Percentiles rank a stretch among this genome's conserved stretches.
Evolutionary conservation across 2,888 invertebrate species (phyloP).

Genomic region (Dolichopus griseipennis): DNA sequence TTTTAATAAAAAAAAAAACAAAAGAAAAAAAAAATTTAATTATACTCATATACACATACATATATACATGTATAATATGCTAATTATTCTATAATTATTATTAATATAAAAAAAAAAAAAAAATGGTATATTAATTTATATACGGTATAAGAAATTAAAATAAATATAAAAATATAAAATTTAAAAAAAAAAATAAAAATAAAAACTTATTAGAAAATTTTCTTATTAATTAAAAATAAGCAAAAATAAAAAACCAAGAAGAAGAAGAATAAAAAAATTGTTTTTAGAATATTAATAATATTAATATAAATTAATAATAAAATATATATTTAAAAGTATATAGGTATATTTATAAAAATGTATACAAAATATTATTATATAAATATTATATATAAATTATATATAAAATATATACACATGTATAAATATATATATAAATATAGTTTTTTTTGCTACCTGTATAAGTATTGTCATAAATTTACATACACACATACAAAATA

Average conservation of each 20-base stretch:
- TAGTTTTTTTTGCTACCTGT: too few species aligned
- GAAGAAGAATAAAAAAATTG: neutral
- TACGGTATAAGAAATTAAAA: neutral
- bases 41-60: neutral
- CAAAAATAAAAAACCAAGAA: neutral
- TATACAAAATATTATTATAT: neutral
- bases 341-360: neutral
- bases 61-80: too few species aligned
- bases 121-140: neutral
- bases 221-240: neutral
- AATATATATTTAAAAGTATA: neutral
- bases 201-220: neutral
- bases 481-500: too few species aligned
- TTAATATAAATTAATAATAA: too few species aligned
- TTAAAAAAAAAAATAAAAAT: neutral
- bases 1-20: neutral
- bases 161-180: neutral
- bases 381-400: neutral
- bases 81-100: neutral
- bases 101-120: too few species aligned
- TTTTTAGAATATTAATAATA: neutral
- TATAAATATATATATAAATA: neutral
- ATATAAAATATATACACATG: too few species aligned
- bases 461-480: too few species aligned
- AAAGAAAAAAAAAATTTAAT: neutral